Evolutionary conservation across 2,797 vertebrate genomes (phyloP), one percentile per base, ranked within the genome.

Genomic region (Neoniphon sammara): DNA sequence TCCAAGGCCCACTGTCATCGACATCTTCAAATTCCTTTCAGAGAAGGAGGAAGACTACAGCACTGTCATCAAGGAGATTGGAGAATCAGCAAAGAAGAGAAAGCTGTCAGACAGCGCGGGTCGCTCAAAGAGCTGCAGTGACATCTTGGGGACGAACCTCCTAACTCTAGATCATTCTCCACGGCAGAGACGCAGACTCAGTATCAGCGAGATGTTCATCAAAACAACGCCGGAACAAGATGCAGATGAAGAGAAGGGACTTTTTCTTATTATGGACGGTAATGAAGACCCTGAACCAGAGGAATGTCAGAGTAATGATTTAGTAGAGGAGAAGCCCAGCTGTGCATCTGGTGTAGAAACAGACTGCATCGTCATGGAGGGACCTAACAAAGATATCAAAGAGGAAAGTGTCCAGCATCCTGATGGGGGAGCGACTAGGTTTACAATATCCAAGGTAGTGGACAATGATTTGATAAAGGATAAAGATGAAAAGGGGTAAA

Each of bases 1-100:
- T 0, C 75, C 69, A 0, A 90, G 55, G 0, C 82, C 92, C 0
- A 83, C 94, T 9, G 93, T 93, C 1, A 86, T 97, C 2, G 97
- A 99, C 85, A 97, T 99, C 83, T 96, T 99, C 80, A 93, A 96
- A 71, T 99, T 97, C 74, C 92, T 97, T 62, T 96, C 96, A 11
- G 95, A 97, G 66, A 95, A 96, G 76, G 94, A 95, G 3, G 96
- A 98, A 34, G 96, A 97, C 60, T 99, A 99, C 89, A 96, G 95
- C 34, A 97, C 97, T 9, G 91, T 98, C 75, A 98, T 99, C 89
- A 96, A 96, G 73, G 92, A 95, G 85, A 99, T 99, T 0, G 96
- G 96, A 42, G 91, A 93, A 49, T 70, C 15, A 0, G 86, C 73
- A 10, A 85, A 21, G 5, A 93, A 88, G 82, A 78, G 0, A 36